Conservation (phyloP, 2,888 invertebrate genomes). For the Orchesellides sinensis region DNA sequence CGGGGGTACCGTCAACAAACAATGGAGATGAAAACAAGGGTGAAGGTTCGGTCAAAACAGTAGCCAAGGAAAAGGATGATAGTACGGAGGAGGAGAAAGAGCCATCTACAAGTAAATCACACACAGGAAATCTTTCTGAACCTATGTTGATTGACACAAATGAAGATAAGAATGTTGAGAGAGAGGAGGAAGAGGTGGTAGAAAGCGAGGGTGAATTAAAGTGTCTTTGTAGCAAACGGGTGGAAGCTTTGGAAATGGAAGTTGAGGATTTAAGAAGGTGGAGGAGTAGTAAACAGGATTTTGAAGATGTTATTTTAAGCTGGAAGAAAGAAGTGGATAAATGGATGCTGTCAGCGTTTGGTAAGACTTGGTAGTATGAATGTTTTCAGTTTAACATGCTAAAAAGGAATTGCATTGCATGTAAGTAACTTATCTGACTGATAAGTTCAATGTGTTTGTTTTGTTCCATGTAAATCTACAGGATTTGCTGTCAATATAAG, state of each 20-base stretch:
- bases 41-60: too few relatives aligned
- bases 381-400: not conserved
- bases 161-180: not conserved
- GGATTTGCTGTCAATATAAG: not conserved
- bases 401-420: too few relatives aligned
- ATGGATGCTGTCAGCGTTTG: conserved; percentile 32
- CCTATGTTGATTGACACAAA: conserved; percentile 3
- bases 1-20: too few relatives aligned
- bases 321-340: conserved; percentile 33
- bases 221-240: not conserved
- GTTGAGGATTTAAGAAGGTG: conserved; percentile 17
- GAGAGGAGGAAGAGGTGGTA: too few relatives aligned
- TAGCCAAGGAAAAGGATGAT: too few relatives aligned
- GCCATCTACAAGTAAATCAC: too few relatives aligned
- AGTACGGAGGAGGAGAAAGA: not conserved
- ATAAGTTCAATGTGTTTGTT: not conserved
- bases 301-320: conserved; percentile 12
- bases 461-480: not conserved
- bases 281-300: not conserved
- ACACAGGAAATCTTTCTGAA: too few relatives aligned
- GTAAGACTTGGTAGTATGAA: not conserved
- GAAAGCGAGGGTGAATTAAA: not conserved
- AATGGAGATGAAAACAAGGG: too few relatives aligned
- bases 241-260: conserved; percentile 10
- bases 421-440: too few relatives aligned